Percentiles rank a stretch among this genome's conserved stretches.
Evolutionary conservation across 2,113 vertebrate genomes (phyloP).

Genomic region (Daubentonia madagascariensis): DNA sequence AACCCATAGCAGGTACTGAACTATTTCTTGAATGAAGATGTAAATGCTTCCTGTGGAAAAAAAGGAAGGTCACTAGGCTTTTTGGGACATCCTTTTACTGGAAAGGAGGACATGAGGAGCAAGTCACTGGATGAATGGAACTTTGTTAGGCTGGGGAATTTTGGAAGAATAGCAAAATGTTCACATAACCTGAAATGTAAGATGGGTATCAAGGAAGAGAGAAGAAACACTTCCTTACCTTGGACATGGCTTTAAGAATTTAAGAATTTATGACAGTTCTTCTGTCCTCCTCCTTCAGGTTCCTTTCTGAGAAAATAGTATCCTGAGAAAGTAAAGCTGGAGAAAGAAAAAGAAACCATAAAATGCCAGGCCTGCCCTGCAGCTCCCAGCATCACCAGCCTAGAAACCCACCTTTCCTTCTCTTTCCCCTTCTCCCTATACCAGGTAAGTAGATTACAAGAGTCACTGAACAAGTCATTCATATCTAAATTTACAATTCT

Average conservation of each 20-base stretch:
- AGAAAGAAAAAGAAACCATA: not conserved
- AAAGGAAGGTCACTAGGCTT: not conserved
- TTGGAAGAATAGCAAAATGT: not conserved
- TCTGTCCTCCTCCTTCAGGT: not conserved
- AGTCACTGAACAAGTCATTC: not conserved
- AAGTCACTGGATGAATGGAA: not conserved
- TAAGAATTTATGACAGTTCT: not conserved
- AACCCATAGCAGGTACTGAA: not conserved
- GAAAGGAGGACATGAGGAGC: not conserved
- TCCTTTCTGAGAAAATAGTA: not conserved
- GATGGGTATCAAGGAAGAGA: not conserved
- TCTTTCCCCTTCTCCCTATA: not conserved
- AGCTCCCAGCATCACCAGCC: not conserved
- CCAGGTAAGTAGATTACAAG: fast-evolving
- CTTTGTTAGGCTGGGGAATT: not conserved
- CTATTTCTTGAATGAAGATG: not conserved
- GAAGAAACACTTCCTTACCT: conserved; percentile 55
- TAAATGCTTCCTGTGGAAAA: not conserved
- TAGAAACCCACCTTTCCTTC: not conserved
- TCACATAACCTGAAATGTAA: not conserved
- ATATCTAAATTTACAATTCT: not conserved
- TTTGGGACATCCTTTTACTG: not conserved
- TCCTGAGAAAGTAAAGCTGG: not conserved
- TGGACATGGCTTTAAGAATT: conserved; percentile 63
- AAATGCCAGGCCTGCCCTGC: not conserved